A percentile compares a stretch with the other conserved stretches of the same genome.
These are phyloP conservation scores for Meloe dianella DNA, from an alignment of 2,888 invertebrate genomes.

Conservation along the genomic window DNA sequence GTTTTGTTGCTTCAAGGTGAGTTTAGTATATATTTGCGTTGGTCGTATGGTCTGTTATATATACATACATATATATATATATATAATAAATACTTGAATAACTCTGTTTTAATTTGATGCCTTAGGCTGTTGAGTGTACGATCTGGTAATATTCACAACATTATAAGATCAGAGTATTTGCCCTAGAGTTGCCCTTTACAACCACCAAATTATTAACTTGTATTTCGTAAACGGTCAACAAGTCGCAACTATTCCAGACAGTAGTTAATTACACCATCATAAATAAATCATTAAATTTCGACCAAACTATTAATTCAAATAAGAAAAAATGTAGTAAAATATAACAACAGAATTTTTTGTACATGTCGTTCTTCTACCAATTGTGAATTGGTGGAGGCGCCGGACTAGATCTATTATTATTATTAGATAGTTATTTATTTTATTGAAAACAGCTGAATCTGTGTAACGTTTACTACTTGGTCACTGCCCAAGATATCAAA, in stretches of 20 bases:
- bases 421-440: not conserved
- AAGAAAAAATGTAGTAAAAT: not conserved
- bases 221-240: not conserved
- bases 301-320: not conserved
- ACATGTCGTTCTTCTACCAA: not conserved
- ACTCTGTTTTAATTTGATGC: not conserved
- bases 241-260: not conserved
- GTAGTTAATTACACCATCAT: not conserved
- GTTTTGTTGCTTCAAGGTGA: not conserved
- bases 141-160: not conserved
- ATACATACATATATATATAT: too few species aligned
- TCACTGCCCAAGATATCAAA: not conserved
- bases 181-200: not conserved
- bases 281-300: not conserved
- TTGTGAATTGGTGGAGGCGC: not conserved
- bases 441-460: not conserved
- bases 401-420: not conserved
- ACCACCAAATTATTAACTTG: constrained; percentile 1
- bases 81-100: not conserved
- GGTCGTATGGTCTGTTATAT: not conserved
- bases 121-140: not conserved
- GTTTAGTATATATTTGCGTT: not conserved
- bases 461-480: not conserved
- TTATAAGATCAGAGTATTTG: not conserved
- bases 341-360: not conserved